A percentile compares a stretch with the other conserved stretches of the same genome.
These are phyloP conservation scores for Pseudococcus longispinus DNA, from an alignment of 2,888 invertebrate genomes.

Conservation along the genomic window DNA sequence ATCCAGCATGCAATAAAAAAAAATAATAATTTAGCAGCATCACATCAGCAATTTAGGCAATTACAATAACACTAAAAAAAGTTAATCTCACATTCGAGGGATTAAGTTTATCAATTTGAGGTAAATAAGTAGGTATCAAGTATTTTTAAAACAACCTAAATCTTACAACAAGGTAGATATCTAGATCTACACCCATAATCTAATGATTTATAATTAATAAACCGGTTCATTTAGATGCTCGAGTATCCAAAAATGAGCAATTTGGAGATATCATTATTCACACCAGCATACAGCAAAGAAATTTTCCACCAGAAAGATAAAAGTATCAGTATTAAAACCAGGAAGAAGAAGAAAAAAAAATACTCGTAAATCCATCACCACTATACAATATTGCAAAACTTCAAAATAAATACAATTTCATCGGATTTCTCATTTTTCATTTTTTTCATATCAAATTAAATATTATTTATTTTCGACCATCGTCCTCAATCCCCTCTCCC, in stretches of 20 bases:
- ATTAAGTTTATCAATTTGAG: too few relatives aligned
- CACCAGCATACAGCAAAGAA: background rate
- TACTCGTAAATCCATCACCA: background rate
- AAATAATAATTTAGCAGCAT: too few relatives aligned
- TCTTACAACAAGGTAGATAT: background rate
- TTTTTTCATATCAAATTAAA: background rate
- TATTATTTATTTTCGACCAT: too few relatives aligned
- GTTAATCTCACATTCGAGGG: too few relatives aligned
- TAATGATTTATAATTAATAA: background rate
- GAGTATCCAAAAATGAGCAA: background rate
- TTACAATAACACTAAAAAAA: too few relatives aligned
- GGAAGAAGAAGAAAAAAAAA: background rate
- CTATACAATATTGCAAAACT: background rate
- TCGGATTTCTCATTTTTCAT: background rate
- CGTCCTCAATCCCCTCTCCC: background rate
- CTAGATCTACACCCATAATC: background rate
- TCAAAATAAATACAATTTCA: background rate
- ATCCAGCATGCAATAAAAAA: too few relatives aligned
- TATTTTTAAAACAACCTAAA: background rate
- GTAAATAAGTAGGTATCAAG: too few relatives aligned
- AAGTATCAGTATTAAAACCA: background rate
- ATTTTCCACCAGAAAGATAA: background rate
- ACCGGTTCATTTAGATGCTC: background rate
- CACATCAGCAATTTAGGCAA: too few relatives aligned
- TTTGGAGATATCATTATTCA: background rate